Conservation (phyloP, 2,113 vertebrate species). For the Hyaena hyaena region DNA sequence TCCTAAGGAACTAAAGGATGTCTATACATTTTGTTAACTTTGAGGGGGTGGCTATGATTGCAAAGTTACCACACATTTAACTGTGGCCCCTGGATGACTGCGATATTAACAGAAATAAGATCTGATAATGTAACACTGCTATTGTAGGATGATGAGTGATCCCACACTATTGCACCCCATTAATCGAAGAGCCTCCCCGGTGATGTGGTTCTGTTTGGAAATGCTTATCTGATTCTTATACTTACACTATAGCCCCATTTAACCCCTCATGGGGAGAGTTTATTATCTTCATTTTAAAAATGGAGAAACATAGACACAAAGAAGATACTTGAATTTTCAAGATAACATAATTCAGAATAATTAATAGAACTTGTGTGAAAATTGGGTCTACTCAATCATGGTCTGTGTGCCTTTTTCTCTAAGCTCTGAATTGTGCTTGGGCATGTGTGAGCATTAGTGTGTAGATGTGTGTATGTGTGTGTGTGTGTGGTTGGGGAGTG, state of each 20-base stretch:
- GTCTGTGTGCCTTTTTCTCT: neutral
- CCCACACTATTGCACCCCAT: neutral
- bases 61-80: neutral
- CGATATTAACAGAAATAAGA: neutral
- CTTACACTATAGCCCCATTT: neutral
- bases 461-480: neutral
- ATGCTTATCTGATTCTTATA: neutral
- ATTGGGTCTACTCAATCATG: neutral
- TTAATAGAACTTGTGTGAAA: neutral
- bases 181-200: neutral
- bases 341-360: constrained; percentile 16
- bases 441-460: neutral
- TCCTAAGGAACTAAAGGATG: neutral
- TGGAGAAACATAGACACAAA: neutral
- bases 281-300: constrained; percentile 33
- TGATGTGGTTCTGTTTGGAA: neutral
- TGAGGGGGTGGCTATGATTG: neutral
- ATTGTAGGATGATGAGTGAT: neutral
- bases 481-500: neutral
- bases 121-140: neutral
- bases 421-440: neutral
- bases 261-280: neutral
- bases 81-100: neutral
- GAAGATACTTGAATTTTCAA: neutral
- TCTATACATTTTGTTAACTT: neutral